Evolutionary conservation across 2,888 invertebrate genomes (phyloP).

Genomic region (Drosophila emarginata): DNA sequence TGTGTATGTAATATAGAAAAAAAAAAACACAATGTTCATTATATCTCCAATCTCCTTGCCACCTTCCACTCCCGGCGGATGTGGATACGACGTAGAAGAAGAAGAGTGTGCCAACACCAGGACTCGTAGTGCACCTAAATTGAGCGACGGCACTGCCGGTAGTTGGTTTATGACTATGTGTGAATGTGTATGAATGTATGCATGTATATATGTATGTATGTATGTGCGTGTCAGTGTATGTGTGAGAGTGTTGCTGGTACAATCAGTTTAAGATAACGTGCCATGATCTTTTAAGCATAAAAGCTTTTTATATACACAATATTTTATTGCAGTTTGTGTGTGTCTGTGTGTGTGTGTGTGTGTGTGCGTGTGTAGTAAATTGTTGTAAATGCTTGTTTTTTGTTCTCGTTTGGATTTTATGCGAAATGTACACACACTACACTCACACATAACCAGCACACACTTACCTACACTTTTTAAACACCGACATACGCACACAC

Average conservation of each 20-base stretch:
- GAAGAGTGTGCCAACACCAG: neutral
- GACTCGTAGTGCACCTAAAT: neutral
- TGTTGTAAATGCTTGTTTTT: conserved; percentile 61
- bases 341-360: conserved; percentile 19
- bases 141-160: neutral
- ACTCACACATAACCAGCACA: conserved; percentile 11
- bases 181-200: conserved; percentile 18
- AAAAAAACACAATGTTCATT: neutral
- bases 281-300: conserved; percentile 34
- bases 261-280: conserved; percentile 35
- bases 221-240: conserved; percentile 29
- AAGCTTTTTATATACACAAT: conserved; percentile 41
- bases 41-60: neutral
- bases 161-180: neutral
- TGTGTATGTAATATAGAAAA: neutral
- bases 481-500: neutral
- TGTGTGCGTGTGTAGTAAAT: conserved; percentile 19
- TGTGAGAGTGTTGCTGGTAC: conserved; percentile 33
- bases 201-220: conserved; percentile 23
- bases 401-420: conserved; percentile 36
- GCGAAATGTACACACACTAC: conserved; percentile 15
- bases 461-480: conserved; percentile 7
- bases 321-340: conserved; percentile 21
- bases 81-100: neutral
- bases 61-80: neutral